Conservation (phyloP, 2,113 vertebrate genomes). For the Chlorocebus sabaeus region DNA sequence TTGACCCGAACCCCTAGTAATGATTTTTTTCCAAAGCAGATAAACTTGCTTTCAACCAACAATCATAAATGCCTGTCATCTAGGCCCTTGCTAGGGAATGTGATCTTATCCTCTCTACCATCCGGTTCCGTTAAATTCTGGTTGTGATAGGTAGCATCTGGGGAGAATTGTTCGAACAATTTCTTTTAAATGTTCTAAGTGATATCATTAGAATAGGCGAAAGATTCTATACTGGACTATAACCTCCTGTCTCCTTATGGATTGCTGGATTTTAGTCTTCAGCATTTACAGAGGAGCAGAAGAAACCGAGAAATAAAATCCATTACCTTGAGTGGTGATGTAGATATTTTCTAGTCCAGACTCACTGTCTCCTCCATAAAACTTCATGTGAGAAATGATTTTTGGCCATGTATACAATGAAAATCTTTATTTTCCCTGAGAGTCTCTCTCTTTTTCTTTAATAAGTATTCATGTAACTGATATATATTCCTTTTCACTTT, state of each 20-base stretch:
- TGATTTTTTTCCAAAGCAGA: background rate
- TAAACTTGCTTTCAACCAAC: background rate
- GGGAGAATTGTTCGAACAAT: background rate
- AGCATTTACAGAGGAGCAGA: background rate
- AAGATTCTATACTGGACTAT: background rate
- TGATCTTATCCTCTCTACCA: background rate
- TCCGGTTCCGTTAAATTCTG: background rate
- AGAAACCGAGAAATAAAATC: conserved; percentile 17
- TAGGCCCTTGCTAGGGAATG: background rate
- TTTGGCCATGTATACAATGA: background rate
- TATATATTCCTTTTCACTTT: background rate
- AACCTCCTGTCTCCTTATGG: background rate
- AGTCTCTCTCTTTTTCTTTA: background rate
- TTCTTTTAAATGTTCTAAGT: background rate
- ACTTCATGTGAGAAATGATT: background rate
- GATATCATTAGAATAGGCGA: background rate
- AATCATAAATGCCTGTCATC: background rate
- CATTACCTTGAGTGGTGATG: background rate
- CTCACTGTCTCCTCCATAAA: background rate
- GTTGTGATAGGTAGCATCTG: background rate
- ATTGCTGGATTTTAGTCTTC: background rate
- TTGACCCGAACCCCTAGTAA: background rate
- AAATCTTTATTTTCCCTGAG: background rate
- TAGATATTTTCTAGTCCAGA: background rate
- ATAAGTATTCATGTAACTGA: background rate